phyloP scores from a whole-genome alignment of 2,797 vertebrate species.

The Oceanodroma leucorhoa region DNA sequence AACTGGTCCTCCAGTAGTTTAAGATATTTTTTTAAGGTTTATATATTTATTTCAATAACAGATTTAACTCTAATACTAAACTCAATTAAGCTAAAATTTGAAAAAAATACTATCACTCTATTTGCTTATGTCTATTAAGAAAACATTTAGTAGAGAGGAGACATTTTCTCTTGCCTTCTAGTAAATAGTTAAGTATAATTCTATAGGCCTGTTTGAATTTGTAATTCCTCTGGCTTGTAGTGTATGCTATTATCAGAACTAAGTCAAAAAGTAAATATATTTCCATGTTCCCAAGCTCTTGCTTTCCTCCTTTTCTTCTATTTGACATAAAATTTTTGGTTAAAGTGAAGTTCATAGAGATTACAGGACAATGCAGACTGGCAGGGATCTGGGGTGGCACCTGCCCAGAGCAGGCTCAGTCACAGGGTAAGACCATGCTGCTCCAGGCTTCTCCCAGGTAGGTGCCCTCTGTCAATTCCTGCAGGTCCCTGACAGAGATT shows the following conservation, averaged over 20 bases:
- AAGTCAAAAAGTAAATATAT: background rate
- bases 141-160: background rate
- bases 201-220: background rate
- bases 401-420: background rate
- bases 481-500: background rate
- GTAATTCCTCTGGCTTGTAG: background rate
- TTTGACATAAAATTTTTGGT: background rate
- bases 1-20: background rate
- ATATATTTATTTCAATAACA: background rate
- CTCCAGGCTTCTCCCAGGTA: background rate
- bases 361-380: background rate
- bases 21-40: background rate
- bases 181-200: background rate
- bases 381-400: accelerated
- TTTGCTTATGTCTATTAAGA: background rate
- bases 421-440: accelerated
- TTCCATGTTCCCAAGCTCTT: background rate
- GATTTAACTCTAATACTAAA: background rate
- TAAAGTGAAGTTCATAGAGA: background rate
- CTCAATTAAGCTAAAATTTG: background rate
- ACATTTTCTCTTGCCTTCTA: background rate
- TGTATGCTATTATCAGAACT: background rate
- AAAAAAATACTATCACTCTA: background rate
- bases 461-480: background rate
- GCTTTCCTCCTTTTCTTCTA: background rate